Evolutionary conservation across 2,888 invertebrate genomes (phyloP).

Genomic region (Oscheius sp.): DNA sequence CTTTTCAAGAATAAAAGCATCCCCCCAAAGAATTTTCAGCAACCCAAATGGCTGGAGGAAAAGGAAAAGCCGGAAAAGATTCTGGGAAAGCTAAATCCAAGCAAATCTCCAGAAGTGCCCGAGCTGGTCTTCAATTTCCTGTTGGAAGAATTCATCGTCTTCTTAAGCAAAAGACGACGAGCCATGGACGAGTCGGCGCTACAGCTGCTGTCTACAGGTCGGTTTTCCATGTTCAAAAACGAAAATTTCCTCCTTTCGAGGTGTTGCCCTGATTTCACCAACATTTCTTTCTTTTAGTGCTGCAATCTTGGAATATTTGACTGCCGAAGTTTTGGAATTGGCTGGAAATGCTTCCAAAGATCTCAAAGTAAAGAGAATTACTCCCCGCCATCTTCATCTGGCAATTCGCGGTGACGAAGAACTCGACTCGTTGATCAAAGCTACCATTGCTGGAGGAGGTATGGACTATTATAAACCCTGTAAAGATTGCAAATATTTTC

Average conservation of each 20-base stretch:
- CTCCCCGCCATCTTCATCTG: slow-evolving; percentile 96
- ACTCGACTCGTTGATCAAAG: slow-evolving; percentile 98
- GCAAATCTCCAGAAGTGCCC: slow-evolving; percentile 94
- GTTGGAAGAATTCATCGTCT: slow-evolving; percentile 92
- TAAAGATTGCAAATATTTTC: slow-evolving; percentile 56
- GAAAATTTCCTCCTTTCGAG: too few species aligned
- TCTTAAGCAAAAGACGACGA: slow-evolving; percentile 98
- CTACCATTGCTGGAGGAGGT: slow-evolving; percentile 99
- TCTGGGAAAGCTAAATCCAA: slow-evolving; percentile 99
- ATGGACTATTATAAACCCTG: slow-evolving; percentile 57
- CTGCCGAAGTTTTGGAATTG: slow-evolving; percentile 98
- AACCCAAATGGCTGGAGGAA: slow-evolving; percentile 86
- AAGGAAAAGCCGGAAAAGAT: slow-evolving; percentile 96
- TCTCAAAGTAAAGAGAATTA: slow-evolving; percentile 99
- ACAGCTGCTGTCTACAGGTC: slow-evolving; percentile 96
- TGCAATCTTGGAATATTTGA: slow-evolving; percentile 98
- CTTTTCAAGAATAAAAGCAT: too few species aligned
- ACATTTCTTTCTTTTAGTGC: slow-evolving; percentile 79
- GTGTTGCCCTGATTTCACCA: too few species aligned
- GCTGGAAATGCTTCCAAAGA: slow-evolving; percentile 99
- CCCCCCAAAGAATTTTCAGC: too few species aligned
- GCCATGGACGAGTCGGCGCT: slow-evolving; percentile 98
- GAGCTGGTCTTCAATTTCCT: slow-evolving; percentile 99
- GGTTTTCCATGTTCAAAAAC: not conserved
- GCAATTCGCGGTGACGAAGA: slow-evolving; percentile 99